Conservation (phyloP, 1,140 invertebrate species). For the Danaus melanippus region DNA sequence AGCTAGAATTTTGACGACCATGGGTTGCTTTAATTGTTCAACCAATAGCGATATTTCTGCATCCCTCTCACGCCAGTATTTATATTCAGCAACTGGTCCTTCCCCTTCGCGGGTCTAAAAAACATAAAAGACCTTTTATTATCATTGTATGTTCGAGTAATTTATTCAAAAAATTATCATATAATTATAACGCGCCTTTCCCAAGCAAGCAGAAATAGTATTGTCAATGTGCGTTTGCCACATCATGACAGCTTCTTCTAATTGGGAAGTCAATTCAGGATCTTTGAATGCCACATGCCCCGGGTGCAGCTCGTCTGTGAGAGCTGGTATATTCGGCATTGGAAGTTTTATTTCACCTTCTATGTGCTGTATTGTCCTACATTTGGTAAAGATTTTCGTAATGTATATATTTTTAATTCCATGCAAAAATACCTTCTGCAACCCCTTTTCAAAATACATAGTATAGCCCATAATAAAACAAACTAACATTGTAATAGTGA, state of each 20-base stretch:
- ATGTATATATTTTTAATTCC: no score
- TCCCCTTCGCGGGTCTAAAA: conserved; percentile 74
- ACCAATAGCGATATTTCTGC: conserved; percentile 81
- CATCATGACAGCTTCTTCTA: conserved; percentile 76
- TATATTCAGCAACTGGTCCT: conserved; percentile 85
- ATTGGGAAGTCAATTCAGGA: conserved; percentile 68
- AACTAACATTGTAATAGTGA: no score
- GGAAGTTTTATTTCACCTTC: conserved; percentile 78
- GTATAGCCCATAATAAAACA: no score
- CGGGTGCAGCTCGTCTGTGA: conserved; percentile 64
- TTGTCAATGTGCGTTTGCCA: conserved; percentile 78
- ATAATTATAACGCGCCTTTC: conserved; percentile 65
- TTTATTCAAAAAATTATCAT: background rate
- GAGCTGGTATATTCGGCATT: conserved; percentile 73
- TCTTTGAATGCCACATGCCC: conserved; percentile 66
- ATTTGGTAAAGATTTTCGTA: background rate
- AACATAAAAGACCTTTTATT: background rate
- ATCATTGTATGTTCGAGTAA: no score
- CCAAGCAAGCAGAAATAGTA: conserved; percentile 69
- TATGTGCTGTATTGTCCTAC: conserved; percentile 78
- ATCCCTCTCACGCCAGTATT: conserved; percentile 86
- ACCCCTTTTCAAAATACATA: no score
- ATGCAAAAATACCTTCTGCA: no score
- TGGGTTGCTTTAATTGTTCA: conserved; percentile 84
- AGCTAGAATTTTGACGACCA: conserved; percentile 75